Percentiles rank a stretch among this genome's conserved stretches.
These are phyloP conservation scores for Salminus brasiliensis DNA, from an alignment of 2,113 vertebrate genomes.

Conservation along the genomic window DNA sequence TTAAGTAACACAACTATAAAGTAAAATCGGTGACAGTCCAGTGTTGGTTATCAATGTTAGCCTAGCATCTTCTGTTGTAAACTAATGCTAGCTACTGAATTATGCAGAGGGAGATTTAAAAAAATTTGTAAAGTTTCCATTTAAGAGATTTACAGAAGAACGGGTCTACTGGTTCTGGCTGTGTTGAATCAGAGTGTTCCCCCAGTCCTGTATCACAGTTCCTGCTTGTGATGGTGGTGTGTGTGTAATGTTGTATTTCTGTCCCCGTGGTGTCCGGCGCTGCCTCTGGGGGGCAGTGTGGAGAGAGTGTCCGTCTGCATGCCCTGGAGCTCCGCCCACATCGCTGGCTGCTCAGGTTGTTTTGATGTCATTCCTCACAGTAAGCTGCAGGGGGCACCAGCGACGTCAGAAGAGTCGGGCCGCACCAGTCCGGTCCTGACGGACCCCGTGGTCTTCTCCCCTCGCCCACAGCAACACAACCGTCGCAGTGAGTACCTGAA, in stretches of 20 bases:
- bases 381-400: constrained; percentile 76
- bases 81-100: too few species aligned
- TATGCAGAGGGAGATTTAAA: too few species aligned
- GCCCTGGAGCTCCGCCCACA: constrained; percentile 71
- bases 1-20: too few species aligned
- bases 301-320: constrained; percentile 70
- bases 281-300: constrained; percentile 66
- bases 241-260: constrained; percentile 46
- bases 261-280: constrained; percentile 52
- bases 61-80: too few species aligned
- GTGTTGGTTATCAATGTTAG: too few species aligned
- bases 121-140: too few species aligned
- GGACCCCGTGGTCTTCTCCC: constrained; percentile 72
- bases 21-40: too few species aligned
- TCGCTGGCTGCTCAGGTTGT: constrained; percentile 81
- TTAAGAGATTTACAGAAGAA: too few species aligned
- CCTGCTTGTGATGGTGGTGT: constrained; percentile 12
- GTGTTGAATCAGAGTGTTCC: neutral
- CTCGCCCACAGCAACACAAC: constrained; percentile 68
- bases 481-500: constrained; percentile 73
- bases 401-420: constrained; percentile 68
- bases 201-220: constrained; percentile 1
- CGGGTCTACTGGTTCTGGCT: neutral
- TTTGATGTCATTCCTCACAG: constrained; percentile 81
- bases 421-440: constrained; percentile 73